Percentiles rank a stretch among this genome's conserved stretches.
phyloP scores from a whole-genome alignment of 1,140 invertebrate genomes.

The Lepidurus arcticus region DNA sequence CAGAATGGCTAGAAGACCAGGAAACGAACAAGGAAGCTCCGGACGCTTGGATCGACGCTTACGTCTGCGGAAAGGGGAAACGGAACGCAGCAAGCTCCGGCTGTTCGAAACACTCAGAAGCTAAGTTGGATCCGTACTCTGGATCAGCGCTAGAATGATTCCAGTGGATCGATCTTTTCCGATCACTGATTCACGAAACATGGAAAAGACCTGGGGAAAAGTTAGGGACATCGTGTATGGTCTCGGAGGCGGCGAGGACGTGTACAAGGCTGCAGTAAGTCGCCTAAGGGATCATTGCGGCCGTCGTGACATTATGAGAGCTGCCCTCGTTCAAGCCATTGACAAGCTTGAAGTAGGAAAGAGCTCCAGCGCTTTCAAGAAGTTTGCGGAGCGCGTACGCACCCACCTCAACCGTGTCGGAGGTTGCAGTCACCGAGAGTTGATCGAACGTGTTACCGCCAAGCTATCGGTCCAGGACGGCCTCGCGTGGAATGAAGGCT shows the following conservation, averaged over 20 bases:
- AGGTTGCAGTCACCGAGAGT: background rate
- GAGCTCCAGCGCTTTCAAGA: background rate
- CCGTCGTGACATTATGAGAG: slow-evolving; percentile 26
- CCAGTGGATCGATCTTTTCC: slow-evolving; percentile 29
- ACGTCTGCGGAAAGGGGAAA: background rate
- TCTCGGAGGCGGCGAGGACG: too few species aligned
- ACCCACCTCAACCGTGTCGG: background rate
- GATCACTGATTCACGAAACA: background rate
- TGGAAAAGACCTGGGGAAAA: slow-evolving; percentile 23
- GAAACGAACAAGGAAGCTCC: background rate
- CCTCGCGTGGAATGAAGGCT: slow-evolving; percentile 15
- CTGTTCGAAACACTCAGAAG: background rate
- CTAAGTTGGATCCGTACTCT: background rate
- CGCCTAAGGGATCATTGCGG: slow-evolving; percentile 23
- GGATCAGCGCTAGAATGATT: slow-evolving; percentile 27
- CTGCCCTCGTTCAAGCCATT: slow-evolving; percentile 23
- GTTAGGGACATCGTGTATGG: too few species aligned
- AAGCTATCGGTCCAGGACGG: background rate
- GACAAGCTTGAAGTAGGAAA: slow-evolving; percentile 17
- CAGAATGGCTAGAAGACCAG: background rate
- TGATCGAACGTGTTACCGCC: background rate
- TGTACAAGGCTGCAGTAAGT: slow-evolving; percentile 25
- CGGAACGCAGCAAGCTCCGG: background rate
- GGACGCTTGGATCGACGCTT: slow-evolving; percentile 7
- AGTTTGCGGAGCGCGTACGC: slow-evolving; percentile 1